These are phyloP conservation scores for Coptodon bakossiorum DNA, from an alignment of 2,113 vertebrate species.

Conservation along the genomic window DNA sequence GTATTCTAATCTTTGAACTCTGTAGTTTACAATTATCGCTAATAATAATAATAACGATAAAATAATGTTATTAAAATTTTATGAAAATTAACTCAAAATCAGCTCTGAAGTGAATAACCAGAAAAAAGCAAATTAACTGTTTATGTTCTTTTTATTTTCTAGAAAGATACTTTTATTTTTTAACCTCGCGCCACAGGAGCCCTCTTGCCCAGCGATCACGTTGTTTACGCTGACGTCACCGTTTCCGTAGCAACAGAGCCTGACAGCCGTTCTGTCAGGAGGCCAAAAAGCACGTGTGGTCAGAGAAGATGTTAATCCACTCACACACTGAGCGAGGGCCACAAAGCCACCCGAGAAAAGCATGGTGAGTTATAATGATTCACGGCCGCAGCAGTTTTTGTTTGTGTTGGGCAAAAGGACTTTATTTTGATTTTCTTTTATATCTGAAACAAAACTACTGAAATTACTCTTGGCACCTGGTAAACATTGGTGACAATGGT, in stretches of 20 bases:
- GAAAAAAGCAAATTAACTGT: not conserved
- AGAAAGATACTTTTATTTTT: not conserved
- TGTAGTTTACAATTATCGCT: not conserved
- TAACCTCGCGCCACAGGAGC: not conserved
- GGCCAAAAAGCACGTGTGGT: not conserved
- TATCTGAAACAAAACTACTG: not conserved
- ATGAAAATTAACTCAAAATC: not conserved
- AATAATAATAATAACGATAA: not conserved
- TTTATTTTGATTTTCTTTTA: not conserved
- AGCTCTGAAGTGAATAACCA: not conserved
- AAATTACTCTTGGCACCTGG: not conserved
- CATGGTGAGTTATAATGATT: constrained; percentile 60
- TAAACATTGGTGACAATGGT: not conserved
- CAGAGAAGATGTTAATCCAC: constrained; percentile 47
- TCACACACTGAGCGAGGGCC: not conserved
- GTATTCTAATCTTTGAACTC: not conserved
- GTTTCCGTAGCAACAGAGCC: constrained; percentile 14
- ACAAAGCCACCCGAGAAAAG: constrained; percentile 15
- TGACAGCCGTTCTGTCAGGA: not conserved
- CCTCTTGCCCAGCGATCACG: not conserved
- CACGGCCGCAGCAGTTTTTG: not conserved
- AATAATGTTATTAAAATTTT: not conserved
- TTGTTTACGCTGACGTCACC: constrained; percentile 46
- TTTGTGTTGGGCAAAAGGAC: not conserved
- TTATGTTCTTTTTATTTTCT: not conserved